Evolutionary conservation across 2,113 vertebrate genomes (phyloP).

Genomic region (Brachionichthys hirsutus): DNA sequence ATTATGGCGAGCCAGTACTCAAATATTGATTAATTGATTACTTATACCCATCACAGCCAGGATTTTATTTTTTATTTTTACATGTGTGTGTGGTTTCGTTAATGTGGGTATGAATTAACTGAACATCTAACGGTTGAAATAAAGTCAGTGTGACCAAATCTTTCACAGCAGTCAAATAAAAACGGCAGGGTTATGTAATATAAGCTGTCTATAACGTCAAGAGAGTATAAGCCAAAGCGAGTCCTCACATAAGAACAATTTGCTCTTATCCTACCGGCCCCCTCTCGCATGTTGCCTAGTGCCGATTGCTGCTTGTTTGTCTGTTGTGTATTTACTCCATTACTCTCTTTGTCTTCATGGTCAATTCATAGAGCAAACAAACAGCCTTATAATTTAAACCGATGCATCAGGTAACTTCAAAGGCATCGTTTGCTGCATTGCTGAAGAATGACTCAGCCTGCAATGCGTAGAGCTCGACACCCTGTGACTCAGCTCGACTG

Average conservation of each 20-base stretch:
- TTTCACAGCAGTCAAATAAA: neutral
- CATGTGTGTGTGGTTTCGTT: neutral
- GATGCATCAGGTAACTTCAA: slow-evolving; percentile 7
- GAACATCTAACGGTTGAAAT: slow-evolving; percentile 3
- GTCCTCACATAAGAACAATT: slow-evolving; percentile 33
- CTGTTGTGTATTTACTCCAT: too few species aligned
- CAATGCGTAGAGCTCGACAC: slow-evolving; percentile 39
- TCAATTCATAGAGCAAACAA: too few species aligned
- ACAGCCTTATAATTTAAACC: neutral
- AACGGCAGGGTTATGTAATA: slow-evolving; percentile 29
- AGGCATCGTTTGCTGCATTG: slow-evolving; percentile 43
- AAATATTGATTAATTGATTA: slow-evolving; percentile 37
- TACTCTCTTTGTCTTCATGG: too few species aligned
- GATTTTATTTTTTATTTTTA: too few species aligned
- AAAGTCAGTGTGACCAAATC: slow-evolving; percentile 5
- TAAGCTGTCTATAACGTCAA: slow-evolving; percentile 13
- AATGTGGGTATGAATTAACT: neutral
- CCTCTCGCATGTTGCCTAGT: slow-evolving; percentile 2
- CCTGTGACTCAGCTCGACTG: slow-evolving; percentile 59
- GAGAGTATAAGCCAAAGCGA: slow-evolving; percentile 9
- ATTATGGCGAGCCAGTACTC: slow-evolving; percentile 8
- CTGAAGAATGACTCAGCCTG: slow-evolving; percentile 65
- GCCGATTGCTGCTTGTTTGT: neutral
- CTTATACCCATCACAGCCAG: too few species aligned
- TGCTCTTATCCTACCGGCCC: slow-evolving; percentile 11